Evolutionary conservation across 92 coral and sea anemone species (phyloP).

Genomic region (Porites rus): DNA sequence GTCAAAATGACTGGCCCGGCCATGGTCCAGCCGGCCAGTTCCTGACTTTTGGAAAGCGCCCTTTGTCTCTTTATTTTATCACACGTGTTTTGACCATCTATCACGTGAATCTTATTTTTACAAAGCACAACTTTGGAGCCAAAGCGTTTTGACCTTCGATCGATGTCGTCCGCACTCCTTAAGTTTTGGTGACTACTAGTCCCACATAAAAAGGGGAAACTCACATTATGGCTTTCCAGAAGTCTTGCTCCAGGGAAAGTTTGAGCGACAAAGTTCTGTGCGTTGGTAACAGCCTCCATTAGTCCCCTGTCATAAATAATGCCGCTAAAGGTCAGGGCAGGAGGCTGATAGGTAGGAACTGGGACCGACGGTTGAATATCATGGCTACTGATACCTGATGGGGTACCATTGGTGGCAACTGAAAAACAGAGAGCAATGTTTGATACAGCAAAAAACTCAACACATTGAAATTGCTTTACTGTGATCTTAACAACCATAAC

Average conservation of each 20-base stretch:
- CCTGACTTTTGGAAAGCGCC: no score
- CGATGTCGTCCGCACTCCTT: no score
- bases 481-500: no score
- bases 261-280: slow-evolving; percentile 75
- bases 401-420: slow-evolving; percentile 8
- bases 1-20: no score
- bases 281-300: slow-evolving; percentile 71
- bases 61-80: no score
- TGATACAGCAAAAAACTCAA: not conserved
- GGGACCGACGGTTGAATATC: slow-evolving; percentile 60
- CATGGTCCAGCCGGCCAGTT: no score
- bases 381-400: slow-evolving; percentile 18
- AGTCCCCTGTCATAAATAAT: slow-evolving; percentile 56
- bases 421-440: not conserved
- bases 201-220: slow-evolving; percentile 5
- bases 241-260: slow-evolving; percentile 91
- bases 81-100: no score
- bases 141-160: no score
- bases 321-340: slow-evolving; percentile 14
- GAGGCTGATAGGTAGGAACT: slow-evolving; percentile 12
- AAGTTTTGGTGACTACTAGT: no score
- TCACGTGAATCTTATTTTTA: no score
- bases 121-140: no score
- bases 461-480: not conserved
- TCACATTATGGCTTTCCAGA: slow-evolving; percentile 88